Evolutionary conservation across 1,140 invertebrate genomes (phyloP).

Genomic region (Trachymyrmex septentrionalis): DNA sequence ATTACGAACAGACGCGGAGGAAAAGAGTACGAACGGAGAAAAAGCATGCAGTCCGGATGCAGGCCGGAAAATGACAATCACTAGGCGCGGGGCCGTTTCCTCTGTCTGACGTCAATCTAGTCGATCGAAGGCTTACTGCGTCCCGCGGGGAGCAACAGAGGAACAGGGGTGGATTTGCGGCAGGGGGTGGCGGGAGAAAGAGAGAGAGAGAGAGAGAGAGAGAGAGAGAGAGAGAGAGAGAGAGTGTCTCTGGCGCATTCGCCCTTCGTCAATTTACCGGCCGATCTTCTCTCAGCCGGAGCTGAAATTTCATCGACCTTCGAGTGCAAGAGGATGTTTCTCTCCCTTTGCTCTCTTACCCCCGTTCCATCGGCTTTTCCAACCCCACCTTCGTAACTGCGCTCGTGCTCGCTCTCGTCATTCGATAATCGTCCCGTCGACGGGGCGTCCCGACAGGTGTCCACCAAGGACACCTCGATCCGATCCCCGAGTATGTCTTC

Average conservation of each 20-base stretch:
- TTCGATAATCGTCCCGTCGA: conserved; percentile 66
- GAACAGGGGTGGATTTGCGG: conserved; percentile 40
- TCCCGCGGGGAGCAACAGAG: conserved; percentile 7
- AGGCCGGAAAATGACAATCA: conserved; percentile 86
- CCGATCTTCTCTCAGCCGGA: conserved; percentile 69
- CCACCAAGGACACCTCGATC: conserved; percentile 71
- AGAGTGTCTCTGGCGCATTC: conserved; percentile 56
- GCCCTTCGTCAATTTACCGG: conserved; percentile 72
- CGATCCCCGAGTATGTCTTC: conserved; percentile 51
- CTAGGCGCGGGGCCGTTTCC: conserved; percentile 77
- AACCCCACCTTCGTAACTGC: conserved; percentile 24
- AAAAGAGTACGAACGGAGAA: conserved; percentile 72
- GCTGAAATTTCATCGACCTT: conserved; percentile 70
- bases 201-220: background rate
- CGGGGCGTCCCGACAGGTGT: conserved; percentile 69
- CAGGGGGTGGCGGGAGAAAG: background rate
- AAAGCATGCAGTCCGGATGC: conserved; percentile 81
- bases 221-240: no score
- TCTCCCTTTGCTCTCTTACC: background rate
- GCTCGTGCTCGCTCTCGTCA: conserved; percentile 54
- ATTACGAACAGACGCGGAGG: conserved; percentile 78
- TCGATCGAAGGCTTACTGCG: conserved; percentile 55
- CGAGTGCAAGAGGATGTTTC: conserved; percentile 65
- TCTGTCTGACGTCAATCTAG: conserved; percentile 82
- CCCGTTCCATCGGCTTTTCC: conserved; percentile 17